Conservation (phyloP, 2,797 vertebrate species). For the Merluccius polli region DNA sequence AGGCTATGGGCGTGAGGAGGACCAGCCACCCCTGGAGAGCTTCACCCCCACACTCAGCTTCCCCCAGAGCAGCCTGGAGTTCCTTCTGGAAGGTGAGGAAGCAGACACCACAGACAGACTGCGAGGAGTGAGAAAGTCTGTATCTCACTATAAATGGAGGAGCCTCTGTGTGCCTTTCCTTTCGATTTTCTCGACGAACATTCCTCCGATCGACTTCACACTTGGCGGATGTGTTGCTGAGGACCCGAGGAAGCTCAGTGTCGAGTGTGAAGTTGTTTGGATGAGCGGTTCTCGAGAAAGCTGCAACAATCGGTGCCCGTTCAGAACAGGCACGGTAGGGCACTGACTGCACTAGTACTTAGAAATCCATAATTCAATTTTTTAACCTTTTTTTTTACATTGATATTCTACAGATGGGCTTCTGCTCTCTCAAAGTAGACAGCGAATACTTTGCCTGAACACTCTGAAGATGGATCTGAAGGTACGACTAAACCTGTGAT, state of each 20-base stretch:
- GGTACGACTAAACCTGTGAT: constrained; percentile 62
- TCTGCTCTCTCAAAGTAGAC: constrained; percentile 93
- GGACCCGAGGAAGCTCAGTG: too few species aligned
- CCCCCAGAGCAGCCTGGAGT: constrained; percentile 87
- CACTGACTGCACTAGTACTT: too few species aligned
- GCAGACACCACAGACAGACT: background rate
- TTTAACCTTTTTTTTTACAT: constrained; percentile 16
- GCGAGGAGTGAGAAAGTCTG: background rate
- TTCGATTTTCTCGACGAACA: too few species aligned
- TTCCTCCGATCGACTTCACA: too few species aligned
- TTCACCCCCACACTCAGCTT: constrained; percentile 85
- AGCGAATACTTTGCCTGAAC: constrained; percentile 92
- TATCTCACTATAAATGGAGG: too few species aligned
- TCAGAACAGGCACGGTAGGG: too few species aligned
- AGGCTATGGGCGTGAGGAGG: constrained; percentile 78
- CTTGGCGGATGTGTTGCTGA: too few species aligned
- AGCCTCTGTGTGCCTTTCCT: too few species aligned
- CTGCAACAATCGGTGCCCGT: too few species aligned
- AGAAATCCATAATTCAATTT: background rate
- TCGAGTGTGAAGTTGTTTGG: too few species aligned
- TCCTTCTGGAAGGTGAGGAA: constrained; percentile 83
- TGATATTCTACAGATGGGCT: constrained; percentile 81
- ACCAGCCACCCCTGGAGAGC: constrained; percentile 83
- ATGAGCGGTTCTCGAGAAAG: too few species aligned
- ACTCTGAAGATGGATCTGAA: constrained; percentile 83